Percentiles rank a stretch among this genome's conserved stretches.
phyloP scores from a whole-genome alignment of 2,888 invertebrate genomes.

The Cerastoderma edule region DNA sequence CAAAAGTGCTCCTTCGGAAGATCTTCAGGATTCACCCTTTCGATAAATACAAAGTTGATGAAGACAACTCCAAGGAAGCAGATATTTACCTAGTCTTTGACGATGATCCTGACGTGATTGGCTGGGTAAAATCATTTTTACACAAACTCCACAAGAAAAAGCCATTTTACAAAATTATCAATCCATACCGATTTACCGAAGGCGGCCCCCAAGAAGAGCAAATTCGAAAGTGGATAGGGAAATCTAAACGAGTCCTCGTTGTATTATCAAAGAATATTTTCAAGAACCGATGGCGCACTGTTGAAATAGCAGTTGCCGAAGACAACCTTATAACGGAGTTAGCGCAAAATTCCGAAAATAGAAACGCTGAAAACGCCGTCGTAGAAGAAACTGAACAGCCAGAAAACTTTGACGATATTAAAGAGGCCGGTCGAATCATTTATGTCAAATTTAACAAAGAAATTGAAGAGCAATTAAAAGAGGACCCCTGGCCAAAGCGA shows the following conservation, averaged over 20 bases:
- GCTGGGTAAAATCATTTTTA: slow-evolving; percentile 57
- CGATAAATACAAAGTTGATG: slow-evolving; percentile 53
- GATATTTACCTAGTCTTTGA: slow-evolving; percentile 61
- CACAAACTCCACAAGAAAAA: slow-evolving; percentile 57
- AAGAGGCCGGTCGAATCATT: slow-evolving; percentile 40
- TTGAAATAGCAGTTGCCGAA: slow-evolving; percentile 51
- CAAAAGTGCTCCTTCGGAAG: slow-evolving; percentile 59
- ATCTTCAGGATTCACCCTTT: slow-evolving; percentile 47
- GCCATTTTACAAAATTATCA: slow-evolving; percentile 51
- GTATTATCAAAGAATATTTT: slow-evolving; percentile 56
- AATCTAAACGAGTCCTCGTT: slow-evolving; percentile 53
- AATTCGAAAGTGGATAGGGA: slow-evolving; percentile 45
- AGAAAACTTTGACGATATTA: slow-evolving; percentile 8
- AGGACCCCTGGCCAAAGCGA: slow-evolving; percentile 62
- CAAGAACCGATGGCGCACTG: slow-evolving; percentile 30
- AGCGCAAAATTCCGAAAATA: too few relatives aligned
- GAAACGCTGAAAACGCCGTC: neutral
- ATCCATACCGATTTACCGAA: slow-evolving; percentile 45
- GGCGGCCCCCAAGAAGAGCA: slow-evolving; percentile 34
- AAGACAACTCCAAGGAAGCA: slow-evolving; percentile 35
- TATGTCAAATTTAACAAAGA: slow-evolving; percentile 34
- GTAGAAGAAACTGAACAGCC: neutral
- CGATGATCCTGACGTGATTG: slow-evolving; percentile 48
- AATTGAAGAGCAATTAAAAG: slow-evolving; percentile 33
- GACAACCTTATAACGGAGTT: slow-evolving; percentile 30